Evolutionary conservation across 1,140 invertebrate species (phyloP), one percentile per base, ranked within the genome.

Genomic region (Micrasema minimum): DNA sequence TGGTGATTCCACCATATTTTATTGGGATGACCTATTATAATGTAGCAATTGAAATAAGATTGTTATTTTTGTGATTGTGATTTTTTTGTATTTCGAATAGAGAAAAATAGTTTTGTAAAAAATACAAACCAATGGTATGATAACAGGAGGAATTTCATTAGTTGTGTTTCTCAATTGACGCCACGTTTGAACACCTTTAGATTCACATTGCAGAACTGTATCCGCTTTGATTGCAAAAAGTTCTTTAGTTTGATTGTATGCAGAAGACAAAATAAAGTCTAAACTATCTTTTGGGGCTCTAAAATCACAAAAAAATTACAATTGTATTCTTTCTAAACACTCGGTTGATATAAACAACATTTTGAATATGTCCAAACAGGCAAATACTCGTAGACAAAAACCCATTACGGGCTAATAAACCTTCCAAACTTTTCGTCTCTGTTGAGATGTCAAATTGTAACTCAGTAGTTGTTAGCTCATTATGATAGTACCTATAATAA

Each of bases 211-310:
- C 37, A 89, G 67, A 61, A 85, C 82, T 5, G 85, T 72, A 71
- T 90, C 89, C 1, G 86, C 81, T 57, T 85, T 86, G n/a, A 88
- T 87, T 0, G 86, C 83, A 77, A 90, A 90, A 6, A 80, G 73
- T 72, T 88, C 88, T 2, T 79, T 78, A 0, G 83, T 84, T 22
- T 90, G 89, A 77, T 90, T 84, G 75, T 90, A 91, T 0, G 84
- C 83, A 0, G 88, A 80, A 23, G 82, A 77, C 38, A 91, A 75
- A 48, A 87, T 78, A 26, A 89, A 83, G 76, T 91, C 89, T 37
- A 90, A 79, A 45, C 85, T 85, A 76, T 90, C 89, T 65, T 84
- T 79, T 6, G 88, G 88, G 46, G 82, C 85, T 78, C 77, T 87
- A 53, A 38, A 66, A 66, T 5, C 10, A 11, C n/a, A 41, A 35